phyloP scores from a whole-genome alignment of 2,888 invertebrate genomes.

The Schrankia costaestrigalis region DNA sequence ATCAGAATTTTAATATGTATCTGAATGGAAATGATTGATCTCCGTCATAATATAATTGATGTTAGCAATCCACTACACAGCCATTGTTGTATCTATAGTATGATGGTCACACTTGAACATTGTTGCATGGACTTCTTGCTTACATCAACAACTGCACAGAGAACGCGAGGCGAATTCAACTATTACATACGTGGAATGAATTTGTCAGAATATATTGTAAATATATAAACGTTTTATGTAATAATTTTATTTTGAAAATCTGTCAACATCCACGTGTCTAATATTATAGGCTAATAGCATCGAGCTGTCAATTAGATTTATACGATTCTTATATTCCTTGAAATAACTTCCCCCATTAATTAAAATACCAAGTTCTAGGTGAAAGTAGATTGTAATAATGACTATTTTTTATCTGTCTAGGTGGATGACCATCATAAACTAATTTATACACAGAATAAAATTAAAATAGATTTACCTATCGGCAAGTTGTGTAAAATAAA shows the following conservation, averaged over 20 bases:
- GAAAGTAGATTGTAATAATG: constrained; percentile 72
- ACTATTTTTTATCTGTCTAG: constrained; percentile 79
- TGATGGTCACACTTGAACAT: constrained; percentile 50
- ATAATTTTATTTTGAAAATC: constrained; percentile 70
- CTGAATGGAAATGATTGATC: constrained; percentile 56
- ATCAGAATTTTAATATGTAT: constrained; percentile 62
- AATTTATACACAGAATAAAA: constrained; percentile 78
- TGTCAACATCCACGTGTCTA: constrained; percentile 73
- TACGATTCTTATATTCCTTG: constrained; percentile 75
- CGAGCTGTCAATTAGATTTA: constrained; percentile 76
- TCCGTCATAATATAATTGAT: constrained; percentile 44
- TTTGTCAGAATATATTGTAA: constrained; percentile 75
- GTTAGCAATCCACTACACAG: constrained; percentile 23
- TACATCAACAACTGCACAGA: constrained; percentile 50
- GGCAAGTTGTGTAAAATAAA: constrained; percentile 80
- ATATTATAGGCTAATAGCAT: constrained; percentile 68
- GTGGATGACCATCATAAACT: constrained; percentile 78
- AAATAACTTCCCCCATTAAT: constrained; percentile 58
- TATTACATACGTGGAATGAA: constrained; percentile 68
- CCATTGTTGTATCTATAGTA: constrained; percentile 32
- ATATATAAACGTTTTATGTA: constrained; percentile 72
- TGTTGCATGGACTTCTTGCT: constrained; percentile 17
- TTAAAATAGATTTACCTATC: constrained; percentile 75
- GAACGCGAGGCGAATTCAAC: constrained; percentile 60
- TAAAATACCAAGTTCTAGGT: constrained; percentile 66